Conservation (phyloP, 1,140 invertebrate genomes). For the Drosophila asahinai region DNA sequence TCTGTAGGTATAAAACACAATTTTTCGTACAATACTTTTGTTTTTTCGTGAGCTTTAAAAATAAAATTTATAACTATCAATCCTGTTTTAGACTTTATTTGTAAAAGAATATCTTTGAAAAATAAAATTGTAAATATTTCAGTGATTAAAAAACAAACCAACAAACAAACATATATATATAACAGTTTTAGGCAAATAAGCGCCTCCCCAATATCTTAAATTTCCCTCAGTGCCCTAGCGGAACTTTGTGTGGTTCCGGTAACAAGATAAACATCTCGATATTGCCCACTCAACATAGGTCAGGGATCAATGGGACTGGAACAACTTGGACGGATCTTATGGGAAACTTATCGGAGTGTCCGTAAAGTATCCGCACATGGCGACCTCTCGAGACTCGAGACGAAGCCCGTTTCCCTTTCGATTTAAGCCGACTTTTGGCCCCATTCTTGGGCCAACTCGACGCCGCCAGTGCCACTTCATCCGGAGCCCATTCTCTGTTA, state of each 20-base stretch:
- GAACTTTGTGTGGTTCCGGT: constrained; percentile 34
- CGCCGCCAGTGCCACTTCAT: constrained; percentile 46
- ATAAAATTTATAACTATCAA: no score
- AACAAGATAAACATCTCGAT: constrained; percentile 45
- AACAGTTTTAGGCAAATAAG: background rate
- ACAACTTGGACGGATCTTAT: constrained; percentile 17
- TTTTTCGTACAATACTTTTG: no score
- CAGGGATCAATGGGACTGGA: constrained; percentile 40
- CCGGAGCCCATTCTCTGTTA: constrained; percentile 41
- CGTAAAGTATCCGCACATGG: constrained; percentile 14
- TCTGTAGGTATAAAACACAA: no score
- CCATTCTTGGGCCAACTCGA: constrained; percentile 18
- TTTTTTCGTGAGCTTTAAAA: background rate
- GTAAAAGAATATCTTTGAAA: no score
- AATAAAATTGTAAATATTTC: no score
- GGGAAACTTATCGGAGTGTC: constrained; percentile 31
- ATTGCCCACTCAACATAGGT: constrained; percentile 31
- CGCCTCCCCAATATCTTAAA: background rate
- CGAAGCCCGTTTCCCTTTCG: constrained; percentile 34
- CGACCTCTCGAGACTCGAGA: constrained; percentile 27
- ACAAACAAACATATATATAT: constrained; percentile 1
- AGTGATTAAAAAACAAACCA: background rate
- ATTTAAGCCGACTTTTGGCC: constrained; percentile 52
- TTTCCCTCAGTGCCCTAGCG: constrained; percentile 5
- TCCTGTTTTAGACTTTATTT: no score